phyloP scores from a whole-genome alignment of 2,888 invertebrate species.

The Anagyrus pseudococci region DNA sequence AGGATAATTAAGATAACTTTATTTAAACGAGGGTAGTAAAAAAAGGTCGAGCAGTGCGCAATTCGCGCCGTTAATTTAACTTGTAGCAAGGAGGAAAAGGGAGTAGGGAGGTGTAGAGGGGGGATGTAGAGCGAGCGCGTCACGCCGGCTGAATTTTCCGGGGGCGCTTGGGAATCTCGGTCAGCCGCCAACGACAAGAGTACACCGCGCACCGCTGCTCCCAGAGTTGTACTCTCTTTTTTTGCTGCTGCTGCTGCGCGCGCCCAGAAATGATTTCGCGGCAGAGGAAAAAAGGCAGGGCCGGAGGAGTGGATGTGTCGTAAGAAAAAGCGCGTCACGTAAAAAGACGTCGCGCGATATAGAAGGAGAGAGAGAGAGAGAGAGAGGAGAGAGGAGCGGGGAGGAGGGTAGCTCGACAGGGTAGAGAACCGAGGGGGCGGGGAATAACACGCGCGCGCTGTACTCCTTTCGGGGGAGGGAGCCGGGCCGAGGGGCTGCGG shows the following conservation, averaged over 20 bases:
- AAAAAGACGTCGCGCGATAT: not conserved
- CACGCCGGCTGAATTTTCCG: slow-evolving; percentile 1
- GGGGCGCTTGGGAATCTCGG: too few species aligned
- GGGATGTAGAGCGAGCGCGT: not conserved
- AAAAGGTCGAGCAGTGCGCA: too few species aligned
- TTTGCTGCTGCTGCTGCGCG: too few species aligned
- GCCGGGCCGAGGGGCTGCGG: not conserved
- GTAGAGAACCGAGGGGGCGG: not conserved
- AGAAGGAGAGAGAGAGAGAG: not conserved
- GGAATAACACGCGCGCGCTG: slow-evolving; percentile 11
- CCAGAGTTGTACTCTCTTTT: too few species aligned
- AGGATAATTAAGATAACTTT: too few species aligned
- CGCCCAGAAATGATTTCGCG: not conserved
- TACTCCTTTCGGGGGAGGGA: slow-evolving; percentile 22
- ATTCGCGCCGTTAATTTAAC: slow-evolving; percentile 5
- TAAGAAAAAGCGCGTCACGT: too few species aligned
- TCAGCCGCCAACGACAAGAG: too few species aligned
- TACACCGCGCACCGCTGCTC: too few species aligned
- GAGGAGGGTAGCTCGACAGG: not conserved
- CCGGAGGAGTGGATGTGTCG: too few species aligned
- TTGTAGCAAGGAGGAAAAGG: not conserved
- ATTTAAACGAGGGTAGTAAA: too few species aligned
- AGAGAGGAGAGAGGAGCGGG: not conserved
- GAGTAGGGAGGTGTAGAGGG: too few species aligned
- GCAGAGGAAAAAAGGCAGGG: not conserved